Conservation (phyloP, 2,113 vertebrate genomes). For the Trematomus loennbergii region DNA sequence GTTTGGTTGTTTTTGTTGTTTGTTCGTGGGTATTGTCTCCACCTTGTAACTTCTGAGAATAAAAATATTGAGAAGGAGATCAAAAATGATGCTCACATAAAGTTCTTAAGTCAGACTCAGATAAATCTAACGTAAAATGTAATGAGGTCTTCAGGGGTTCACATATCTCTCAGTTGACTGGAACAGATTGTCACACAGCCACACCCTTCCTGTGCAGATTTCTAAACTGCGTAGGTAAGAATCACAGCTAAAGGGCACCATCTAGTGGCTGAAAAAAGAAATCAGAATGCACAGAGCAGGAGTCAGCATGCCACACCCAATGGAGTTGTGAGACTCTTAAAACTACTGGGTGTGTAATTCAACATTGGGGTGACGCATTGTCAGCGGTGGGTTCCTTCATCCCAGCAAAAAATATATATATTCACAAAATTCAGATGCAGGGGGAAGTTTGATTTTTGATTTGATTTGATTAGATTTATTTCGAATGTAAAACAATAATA, state of each 20-base stretch:
- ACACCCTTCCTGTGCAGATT: slow-evolving; percentile 36
- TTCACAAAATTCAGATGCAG: not conserved
- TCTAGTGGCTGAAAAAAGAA: slow-evolving; percentile 43
- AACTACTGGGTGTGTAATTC: too few relatives aligned
- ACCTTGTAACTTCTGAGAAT: too few relatives aligned
- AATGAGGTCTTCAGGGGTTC: not conserved
- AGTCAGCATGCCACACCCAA: slow-evolving; percentile 28
- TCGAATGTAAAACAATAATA: too few relatives aligned
- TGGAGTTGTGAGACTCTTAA: not conserved
- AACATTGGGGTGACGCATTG: too few relatives aligned
- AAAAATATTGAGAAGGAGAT: too few relatives aligned
- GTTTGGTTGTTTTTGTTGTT: too few relatives aligned
- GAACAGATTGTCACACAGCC: slow-evolving; percentile 20
- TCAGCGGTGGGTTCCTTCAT: too few relatives aligned
- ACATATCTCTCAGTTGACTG: not conserved
- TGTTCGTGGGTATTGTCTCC: too few relatives aligned
- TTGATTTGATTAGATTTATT: too few relatives aligned
- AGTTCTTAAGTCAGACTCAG: not conserved
- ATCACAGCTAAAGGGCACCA: slow-evolving; percentile 49
- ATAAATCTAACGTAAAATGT: not conserved
- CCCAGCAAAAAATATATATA: too few relatives aligned
- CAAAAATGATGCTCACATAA: not conserved
- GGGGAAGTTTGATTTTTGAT: too few relatives aligned
- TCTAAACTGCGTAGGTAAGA: not conserved
- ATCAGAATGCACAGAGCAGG: not conserved